Evolutionary conservation across 1,140 invertebrate genomes (phyloP), one percentile per base, ranked within the genome.

Genomic region (Musca domestica): DNA sequence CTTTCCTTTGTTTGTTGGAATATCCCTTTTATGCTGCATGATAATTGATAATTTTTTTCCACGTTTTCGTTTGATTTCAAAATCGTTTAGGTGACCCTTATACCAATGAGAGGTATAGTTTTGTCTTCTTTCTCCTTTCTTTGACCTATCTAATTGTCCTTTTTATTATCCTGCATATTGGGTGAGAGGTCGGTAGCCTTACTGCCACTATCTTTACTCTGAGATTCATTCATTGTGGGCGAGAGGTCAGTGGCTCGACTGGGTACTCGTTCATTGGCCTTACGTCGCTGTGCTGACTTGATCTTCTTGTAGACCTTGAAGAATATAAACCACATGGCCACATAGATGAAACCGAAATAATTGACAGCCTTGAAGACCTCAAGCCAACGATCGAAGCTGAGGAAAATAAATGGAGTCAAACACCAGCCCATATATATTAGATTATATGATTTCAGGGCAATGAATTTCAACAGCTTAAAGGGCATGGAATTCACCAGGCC

Each of bases 361-460:
- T 89, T 88, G 10, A 91, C 73, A 14, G 85, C 86, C 0, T 71
- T 72, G 71, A 87, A 90, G 0, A 89, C 86, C 20, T 80, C 76
- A 72, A 84, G 86, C 84, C 90, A 94, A 66, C 84, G 87, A 1
- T 86, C 70, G 67, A 83, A 91, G 5, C 88, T 88, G 22, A 96
- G 86, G 1, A 94, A 84, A 25, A 87, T 87, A 76, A 98, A 96
- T 0, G 93, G 88, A 6, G 90, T 82, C 12, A 96, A 82, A 74
- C 91, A 91, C 84, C 93, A 97, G 12, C 94, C 93, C 87, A 96
- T 92, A 71, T 92, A 92, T 14, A 93, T 84, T 12, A 91, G 85
- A 0, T 93, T 89, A 71, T 95, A 93, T 0, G 89, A 72, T 80
- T 93, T 94, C 2, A 92, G 80, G 2, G 93, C 22, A 0, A 90